Evolutionary conservation across 2,113 vertebrate genomes (phyloP), one percentile per base, ranked within the genome.

Genomic region (Eublepharis macularius): DNA sequence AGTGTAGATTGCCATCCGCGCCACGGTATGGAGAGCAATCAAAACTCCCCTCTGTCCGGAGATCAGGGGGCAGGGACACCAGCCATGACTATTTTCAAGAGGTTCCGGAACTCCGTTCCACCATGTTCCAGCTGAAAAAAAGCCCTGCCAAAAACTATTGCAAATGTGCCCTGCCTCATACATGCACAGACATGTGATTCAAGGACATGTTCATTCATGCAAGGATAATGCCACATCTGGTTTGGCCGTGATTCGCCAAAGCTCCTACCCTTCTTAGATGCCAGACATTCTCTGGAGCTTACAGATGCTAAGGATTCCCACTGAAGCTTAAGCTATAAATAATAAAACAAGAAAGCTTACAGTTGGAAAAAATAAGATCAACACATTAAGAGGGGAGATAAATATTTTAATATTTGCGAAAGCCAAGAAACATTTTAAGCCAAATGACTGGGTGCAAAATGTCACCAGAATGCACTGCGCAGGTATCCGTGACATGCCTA

Each of bases 161-260:
- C n/a, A n/a, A n/a, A n/a, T n/a, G n/a, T n/a, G n/a, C n/a, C n/a
- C n/a, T n/a, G n/a, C n/a, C n/a, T n/a, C n/a, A n/a, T n/a, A n/a
- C n/a, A n/a, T n/a, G n/a, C n/a, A n/a, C n/a, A n/a, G n/a, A n/a
- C n/a, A n/a, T n/a, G n/a, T n/a, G n/a, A n/a, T n/a, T n/a, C n/a
- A n/a, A n/a, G n/a, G n/a, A n/a, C n/a, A n/a, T n/a, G n/a, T n/a
- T n/a, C n/a, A n/a, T n/a, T n/a, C n/a, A n/a, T n/a, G n/a, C n/a
- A 1, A 41, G n/a, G 49, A 14, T 70, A 85, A 49, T 21, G 2
- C 32, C 4, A 6, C 84, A 87, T 90, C 88, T 86, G 86, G 88
- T 88, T 72, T 47, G 72, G n/a, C 29, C 45, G 83, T 63, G 60
- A n/a, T 82, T 83, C 81, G 21, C 87, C 77, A 69, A 65, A 78